Evolutionary conservation across 2,797 vertebrate species (phyloP).

Genomic region (Geotrypetes seraphini): DNA sequence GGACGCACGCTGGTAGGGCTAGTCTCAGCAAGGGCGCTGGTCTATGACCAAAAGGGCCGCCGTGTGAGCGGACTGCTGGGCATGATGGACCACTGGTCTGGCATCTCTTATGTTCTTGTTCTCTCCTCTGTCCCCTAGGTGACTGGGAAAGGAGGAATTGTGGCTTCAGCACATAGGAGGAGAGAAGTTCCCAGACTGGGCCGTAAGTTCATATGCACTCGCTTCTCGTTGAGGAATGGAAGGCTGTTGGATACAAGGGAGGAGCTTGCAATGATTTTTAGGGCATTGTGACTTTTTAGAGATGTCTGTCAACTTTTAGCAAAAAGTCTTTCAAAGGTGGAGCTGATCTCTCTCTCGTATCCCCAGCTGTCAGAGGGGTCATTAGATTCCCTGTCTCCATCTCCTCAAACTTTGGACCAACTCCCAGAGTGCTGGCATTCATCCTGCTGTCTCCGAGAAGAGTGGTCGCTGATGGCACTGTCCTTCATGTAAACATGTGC

Average conservation of each 20-base stretch:
- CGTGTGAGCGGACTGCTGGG: too few relatives aligned
- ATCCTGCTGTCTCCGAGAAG: constrained; percentile 33
- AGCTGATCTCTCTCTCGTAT: not conserved
- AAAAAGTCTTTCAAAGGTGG: not conserved
- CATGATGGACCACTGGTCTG: too few relatives aligned
- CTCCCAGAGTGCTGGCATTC: constrained; percentile 25
- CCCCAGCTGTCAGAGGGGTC: constrained; percentile 18
- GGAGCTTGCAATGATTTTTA: too few relatives aligned
- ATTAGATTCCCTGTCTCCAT: constrained; percentile 30
- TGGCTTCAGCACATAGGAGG: constrained; percentile 26
- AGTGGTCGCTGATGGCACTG: constrained; percentile 18
- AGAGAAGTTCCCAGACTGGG: constrained; percentile 21
- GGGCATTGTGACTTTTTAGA: too few relatives aligned
- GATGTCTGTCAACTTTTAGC: too few relatives aligned
- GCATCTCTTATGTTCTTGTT: too few relatives aligned
- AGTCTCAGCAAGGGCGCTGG: too few relatives aligned
- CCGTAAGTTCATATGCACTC: constrained; percentile 14
- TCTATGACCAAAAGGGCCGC: too few relatives aligned
- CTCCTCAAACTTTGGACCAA: constrained; percentile 8
- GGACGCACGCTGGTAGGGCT: too few relatives aligned
- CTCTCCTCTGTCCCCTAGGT: constrained; percentile 19
- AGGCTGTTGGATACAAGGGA: not conserved
- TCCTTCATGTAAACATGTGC: constrained; percentile 21
- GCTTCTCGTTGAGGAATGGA: not conserved
- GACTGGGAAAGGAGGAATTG: constrained; percentile 20